Evolutionary conservation across 2,797 vertebrate species (phyloP).

Genomic region (Tadarida brasiliensis): DNA sequence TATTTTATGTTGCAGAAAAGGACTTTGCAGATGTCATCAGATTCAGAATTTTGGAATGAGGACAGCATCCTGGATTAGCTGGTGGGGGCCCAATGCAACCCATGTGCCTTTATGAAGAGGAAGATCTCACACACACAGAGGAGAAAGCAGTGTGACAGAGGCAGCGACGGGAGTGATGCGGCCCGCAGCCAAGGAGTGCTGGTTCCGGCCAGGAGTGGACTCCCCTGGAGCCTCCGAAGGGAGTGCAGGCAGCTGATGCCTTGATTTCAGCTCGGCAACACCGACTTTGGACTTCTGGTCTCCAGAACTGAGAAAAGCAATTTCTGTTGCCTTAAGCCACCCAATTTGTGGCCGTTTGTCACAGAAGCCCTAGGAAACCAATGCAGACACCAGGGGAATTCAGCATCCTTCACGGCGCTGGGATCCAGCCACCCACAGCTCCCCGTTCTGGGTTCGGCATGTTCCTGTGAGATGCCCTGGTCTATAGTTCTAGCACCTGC

Average conservation of each 20-base stretch:
- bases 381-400: background rate
- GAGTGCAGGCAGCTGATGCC: background rate
- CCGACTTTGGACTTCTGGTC: background rate
- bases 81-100: background rate
- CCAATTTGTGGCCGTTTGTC: background rate
- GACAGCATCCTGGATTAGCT: background rate
- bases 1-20: background rate
- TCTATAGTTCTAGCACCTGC: fast-evolving
- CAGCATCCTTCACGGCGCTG: background rate
- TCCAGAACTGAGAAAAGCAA: background rate
- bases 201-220: background rate
- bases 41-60: background rate
- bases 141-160: background rate
- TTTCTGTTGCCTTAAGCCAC: background rate
- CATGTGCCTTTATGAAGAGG: background rate
- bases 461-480: fast-evolving
- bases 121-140: background rate
- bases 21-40: background rate
- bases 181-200: background rate
- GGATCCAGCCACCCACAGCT: background rate
- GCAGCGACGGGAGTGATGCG: background rate
- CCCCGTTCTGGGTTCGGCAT: background rate
- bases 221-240: background rate
- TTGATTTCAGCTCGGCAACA: background rate
- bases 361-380: background rate